phyloP scores from a whole-genome alignment of 2,113 vertebrate species.

The Plecotus auritus region DNA sequence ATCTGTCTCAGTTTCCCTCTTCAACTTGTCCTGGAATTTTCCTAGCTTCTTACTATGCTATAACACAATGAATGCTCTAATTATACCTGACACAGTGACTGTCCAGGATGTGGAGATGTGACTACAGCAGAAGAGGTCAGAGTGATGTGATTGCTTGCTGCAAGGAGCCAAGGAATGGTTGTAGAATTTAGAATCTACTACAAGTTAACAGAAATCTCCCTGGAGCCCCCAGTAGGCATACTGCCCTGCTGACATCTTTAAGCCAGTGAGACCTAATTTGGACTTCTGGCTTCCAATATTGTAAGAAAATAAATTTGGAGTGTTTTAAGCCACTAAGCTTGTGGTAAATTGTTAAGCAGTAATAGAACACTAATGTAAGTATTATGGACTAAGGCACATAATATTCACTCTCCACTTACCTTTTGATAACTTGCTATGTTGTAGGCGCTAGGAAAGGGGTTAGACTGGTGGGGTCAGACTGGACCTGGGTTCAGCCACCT shows the following conservation, averaged over 20 bases:
- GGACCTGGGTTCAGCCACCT: too few relatives aligned
- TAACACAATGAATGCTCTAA: too few relatives aligned
- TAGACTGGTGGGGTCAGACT: too few relatives aligned
- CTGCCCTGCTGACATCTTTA: neutral
- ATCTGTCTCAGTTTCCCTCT: too few relatives aligned
- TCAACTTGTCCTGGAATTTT: too few relatives aligned
- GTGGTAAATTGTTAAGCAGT: neutral
- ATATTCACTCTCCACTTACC: neutral
- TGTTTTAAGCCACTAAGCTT: neutral
- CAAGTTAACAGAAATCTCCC: neutral
- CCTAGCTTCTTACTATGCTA: too few relatives aligned
- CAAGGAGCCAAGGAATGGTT: neutral
- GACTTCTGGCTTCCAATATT: neutral
- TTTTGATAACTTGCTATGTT: neutral
- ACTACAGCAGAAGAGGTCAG: neutral
- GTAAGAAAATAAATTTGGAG: neutral
- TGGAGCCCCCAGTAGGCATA: neutral
- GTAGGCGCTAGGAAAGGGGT: too few relatives aligned
- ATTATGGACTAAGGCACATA: neutral
- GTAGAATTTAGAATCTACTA: neutral
- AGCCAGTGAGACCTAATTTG: neutral
- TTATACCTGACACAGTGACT: too few relatives aligned
- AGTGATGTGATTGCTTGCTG: neutral
- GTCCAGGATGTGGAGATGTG: neutral
- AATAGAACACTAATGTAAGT: neutral